Evolutionary conservation across 2,888 invertebrate species (phyloP).

Genomic region (Amphipoea lucens): DNA sequence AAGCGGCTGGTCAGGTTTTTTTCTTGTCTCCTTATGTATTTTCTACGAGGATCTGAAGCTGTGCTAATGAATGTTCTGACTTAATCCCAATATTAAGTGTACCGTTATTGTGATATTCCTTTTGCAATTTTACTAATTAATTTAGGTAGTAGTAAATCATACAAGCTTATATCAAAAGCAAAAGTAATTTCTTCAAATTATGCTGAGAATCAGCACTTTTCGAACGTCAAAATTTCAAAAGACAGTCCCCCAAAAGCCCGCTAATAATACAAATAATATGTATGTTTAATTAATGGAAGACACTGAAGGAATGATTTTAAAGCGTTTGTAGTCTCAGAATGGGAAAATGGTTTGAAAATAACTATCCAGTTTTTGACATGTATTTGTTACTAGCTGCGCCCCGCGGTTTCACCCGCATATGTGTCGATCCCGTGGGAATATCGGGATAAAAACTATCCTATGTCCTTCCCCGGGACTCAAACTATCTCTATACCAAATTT

Average conservation of each 20-base stretch:
- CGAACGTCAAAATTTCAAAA: no score
- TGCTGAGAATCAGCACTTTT: no score
- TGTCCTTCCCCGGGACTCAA: no score
- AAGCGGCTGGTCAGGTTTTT: not conserved
- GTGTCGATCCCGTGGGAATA: no score
- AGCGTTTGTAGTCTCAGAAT: not conserved
- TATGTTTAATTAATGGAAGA: not conserved
- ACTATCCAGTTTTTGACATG: not conserved
- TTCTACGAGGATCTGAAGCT: no score
- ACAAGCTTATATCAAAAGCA: not conserved
- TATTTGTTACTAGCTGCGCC: no score
- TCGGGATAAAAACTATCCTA: no score
- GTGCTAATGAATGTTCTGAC: not conserved
- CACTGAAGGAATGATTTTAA: not conserved
- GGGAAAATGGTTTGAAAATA: constrained; percentile 1
- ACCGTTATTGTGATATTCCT: not conserved
- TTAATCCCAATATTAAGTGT: not conserved
- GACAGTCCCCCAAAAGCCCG: no score
- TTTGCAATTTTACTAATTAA: not conserved
- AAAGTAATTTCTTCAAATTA: no score
- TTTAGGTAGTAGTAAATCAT: not conserved
- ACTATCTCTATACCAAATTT: no score
- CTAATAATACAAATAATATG: not conserved
- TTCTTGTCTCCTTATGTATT: not conserved
- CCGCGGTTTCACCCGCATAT: no score